A percentile compares a stretch with the other conserved stretches of the same genome.
These are phyloP conservation scores for Ceyx cyanopectus DNA, from an alignment of 2,113 vertebrate genomes.

Conservation along the genomic window DNA sequence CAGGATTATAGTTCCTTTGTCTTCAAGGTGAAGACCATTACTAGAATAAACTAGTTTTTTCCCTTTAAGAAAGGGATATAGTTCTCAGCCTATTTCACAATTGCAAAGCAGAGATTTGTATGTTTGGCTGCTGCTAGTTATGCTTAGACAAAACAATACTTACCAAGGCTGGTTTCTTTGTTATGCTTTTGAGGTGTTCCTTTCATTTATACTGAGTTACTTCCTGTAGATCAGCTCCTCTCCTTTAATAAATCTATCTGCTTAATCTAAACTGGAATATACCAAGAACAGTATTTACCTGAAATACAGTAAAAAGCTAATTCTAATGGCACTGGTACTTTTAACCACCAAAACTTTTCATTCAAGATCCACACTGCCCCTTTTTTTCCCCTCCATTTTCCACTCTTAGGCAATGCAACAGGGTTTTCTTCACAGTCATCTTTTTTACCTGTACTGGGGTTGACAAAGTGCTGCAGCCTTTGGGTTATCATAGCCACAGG, in stretches of 20 bases:
- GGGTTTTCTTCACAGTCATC: fast-evolving
- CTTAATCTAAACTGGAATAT: background rate
- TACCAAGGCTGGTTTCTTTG: background rate
- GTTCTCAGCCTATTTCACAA: background rate
- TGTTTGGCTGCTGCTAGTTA: background rate
- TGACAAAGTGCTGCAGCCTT: fast-evolving
- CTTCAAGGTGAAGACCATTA: background rate
- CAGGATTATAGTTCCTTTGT: background rate
- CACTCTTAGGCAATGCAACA: background rate
- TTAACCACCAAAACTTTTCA: too few relatives aligned
- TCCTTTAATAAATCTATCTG: background rate
- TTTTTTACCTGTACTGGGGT: fast-evolving
- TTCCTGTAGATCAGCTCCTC: background rate
- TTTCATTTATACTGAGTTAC: background rate
- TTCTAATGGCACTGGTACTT: background rate
- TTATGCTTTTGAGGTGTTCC: background rate
- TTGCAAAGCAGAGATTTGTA: background rate
- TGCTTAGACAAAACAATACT: background rate
- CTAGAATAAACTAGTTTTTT: background rate
- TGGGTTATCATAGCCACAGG: background rate
- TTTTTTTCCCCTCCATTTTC: background rate
- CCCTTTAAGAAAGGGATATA: background rate
- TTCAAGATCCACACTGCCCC: background rate
- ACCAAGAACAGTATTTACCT: background rate
- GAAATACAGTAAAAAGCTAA: background rate